These are phyloP conservation scores for Cylloceria caligata DNA, from an alignment of 2,888 invertebrate species.

Conservation along the genomic window DNA sequence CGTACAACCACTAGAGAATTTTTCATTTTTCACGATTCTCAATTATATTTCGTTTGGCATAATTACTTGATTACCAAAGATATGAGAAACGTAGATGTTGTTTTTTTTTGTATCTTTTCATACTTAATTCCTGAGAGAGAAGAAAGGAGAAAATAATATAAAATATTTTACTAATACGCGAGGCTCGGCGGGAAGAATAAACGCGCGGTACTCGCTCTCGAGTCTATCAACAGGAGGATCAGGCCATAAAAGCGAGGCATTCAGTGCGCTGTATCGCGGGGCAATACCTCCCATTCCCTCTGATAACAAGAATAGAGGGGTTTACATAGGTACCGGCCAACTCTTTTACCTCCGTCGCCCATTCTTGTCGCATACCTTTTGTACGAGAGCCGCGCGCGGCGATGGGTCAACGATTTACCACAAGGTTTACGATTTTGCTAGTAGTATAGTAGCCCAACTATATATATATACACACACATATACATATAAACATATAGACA, in stretches of 20 bases:
- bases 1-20: neutral
- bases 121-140: neutral
- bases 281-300: conserved; percentile 78
- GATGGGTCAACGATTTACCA: conserved; percentile 76
- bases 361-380: conserved; percentile 79
- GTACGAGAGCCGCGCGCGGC: conserved; percentile 70
- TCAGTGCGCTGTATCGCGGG: conserved; percentile 78
- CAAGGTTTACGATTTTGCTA: conserved; percentile 67
- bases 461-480: conserved; percentile 8
- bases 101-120: neutral
- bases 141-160: no score
- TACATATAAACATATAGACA: conserved; percentile 13
- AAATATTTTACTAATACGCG: conserved; percentile 4
- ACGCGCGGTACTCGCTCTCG: conserved; percentile 53
- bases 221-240: conserved; percentile 78
- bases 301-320: conserved; percentile 80
- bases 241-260: conserved; percentile 81
- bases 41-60: neutral
- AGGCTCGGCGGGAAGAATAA: conserved; percentile 44
- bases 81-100: no score
- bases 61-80: no score
- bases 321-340: conserved; percentile 63
- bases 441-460: conserved; percentile 55
- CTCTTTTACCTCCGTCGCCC: conserved; percentile 73
- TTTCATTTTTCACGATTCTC: neutral